Base-by-base conservation (phyloP, 2,113 vertebrate species). In the Scomber colias region DNA sequence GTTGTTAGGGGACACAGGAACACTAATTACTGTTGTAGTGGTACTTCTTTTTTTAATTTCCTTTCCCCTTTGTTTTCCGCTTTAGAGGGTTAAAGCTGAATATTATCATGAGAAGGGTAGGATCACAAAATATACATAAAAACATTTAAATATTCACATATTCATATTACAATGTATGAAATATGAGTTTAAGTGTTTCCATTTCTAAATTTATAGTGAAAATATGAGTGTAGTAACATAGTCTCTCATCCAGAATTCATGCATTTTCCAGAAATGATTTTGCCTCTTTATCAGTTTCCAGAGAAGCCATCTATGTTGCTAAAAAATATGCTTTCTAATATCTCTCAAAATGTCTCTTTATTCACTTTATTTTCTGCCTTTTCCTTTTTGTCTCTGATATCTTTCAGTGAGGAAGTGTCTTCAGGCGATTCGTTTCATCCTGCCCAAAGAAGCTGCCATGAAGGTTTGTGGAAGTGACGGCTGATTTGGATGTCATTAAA, bases 371-470 rank as follows among this genome's bases (percentile, higher is more conserved):
- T 35, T 8, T 12, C 4, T 46, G 0, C 9, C 24, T 75, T 57
- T 44, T 1, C 1, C 15, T 21, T 48, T 65, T 71, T 15, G 35
- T 4, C 19, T 67, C 31, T 64, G 3, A 10, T 77, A 31, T 10
- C 59, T 65, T 90, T 60, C 84, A 99, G 98, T 99, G 68, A 97
- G 95, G 84, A 98, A 96, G 31, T 99, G 97, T 75, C 95, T 99
- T 61, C 96, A 96, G 91, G 97, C 97, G 0, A 72, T 99, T 83
- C 96, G 96, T 45, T 96, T 96, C 78, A 96, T 99, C 81, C 91
- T 99, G 63, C 97, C 98, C 21, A 99, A 97, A 87, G 98, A 99
- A 69, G 72, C 95, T 21, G 97, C 97, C 0, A 96, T 99, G 85
- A 98, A 99, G 94, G 95, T 99, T 81, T 49, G 89, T 88, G 5